Evolutionary conservation across 2,888 invertebrate genomes (phyloP).

Genomic region (Sminthurinus aureus): DNA sequence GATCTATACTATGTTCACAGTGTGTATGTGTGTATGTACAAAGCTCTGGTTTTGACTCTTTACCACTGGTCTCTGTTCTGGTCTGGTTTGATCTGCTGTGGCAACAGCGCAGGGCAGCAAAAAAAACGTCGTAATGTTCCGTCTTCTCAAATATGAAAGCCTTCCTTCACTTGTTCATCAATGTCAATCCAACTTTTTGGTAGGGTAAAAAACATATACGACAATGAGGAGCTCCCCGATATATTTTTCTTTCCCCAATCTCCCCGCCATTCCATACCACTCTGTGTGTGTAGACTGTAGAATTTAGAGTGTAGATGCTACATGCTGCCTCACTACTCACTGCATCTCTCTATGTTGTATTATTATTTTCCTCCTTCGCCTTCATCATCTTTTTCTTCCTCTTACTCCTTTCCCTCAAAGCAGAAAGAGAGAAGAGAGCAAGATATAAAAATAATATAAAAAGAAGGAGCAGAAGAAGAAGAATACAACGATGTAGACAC

Average conservation of each 20-base stretch:
- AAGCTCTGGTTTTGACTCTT: not conserved
- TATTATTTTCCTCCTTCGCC: conserved; percentile 1
- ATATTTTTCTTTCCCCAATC: not conserved
- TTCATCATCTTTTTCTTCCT: conserved; percentile 1
- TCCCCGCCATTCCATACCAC: not conserved
- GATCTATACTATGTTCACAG: not conserved
- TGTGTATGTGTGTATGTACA: not conserved
- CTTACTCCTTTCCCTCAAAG: not conserved
- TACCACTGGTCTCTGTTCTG: not conserved
- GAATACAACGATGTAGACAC: conserved; percentile 20
- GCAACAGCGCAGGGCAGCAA: conserved; percentile 31
- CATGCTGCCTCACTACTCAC: not conserved
- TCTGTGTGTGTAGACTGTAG: not conserved
- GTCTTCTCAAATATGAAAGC: conserved; percentile 46
- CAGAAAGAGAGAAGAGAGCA: conserved; percentile 11
- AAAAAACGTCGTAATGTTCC: conserved; percentile 54
- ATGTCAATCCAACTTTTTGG: conserved; percentile 4
- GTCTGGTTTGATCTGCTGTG: not conserved
- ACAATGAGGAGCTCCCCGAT: conserved; percentile 10
- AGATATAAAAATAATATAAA: conserved; percentile 37
- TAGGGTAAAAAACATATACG: conserved; percentile 29
- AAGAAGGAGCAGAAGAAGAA: conserved; percentile 4
- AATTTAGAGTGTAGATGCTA: not conserved
- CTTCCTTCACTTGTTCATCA: conserved; percentile 44
- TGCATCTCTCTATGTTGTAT: too few species aligned